Evolutionary conservation across 2,113 vertebrate genomes (phyloP).

Genomic region (Chauna torquata): DNA sequence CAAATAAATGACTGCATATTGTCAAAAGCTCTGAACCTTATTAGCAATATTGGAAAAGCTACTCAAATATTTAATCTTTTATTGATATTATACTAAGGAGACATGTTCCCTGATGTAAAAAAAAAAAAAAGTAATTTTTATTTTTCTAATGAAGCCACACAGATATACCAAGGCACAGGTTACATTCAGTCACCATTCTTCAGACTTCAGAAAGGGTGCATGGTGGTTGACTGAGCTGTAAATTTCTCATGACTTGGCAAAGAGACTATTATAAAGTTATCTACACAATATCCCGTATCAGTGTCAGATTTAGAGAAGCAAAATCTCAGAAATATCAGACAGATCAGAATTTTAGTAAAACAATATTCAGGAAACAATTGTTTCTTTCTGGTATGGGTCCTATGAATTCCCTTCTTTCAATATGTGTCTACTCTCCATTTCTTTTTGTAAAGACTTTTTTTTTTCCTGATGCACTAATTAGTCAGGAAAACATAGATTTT

Average conservation of each 20-base stretch:
- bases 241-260: neutral
- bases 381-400: neutral
- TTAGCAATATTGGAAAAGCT: neutral
- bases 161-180: neutral
- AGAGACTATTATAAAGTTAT: neutral
- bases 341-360: neutral
- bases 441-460: neutral
- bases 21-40: neutral
- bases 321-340: neutral
- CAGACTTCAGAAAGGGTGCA: neutral
- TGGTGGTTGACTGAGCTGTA: neutral
- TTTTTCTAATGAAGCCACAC: neutral
- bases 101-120: neutral
- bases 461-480: neutral
- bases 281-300: neutral
- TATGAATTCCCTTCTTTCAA: neutral
- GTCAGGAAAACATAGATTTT: accelerated
- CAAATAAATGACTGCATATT: neutral
- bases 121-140: no score
- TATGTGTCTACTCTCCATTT: neutral
- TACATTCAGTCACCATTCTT: neutral
- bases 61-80: neutral
- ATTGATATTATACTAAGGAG: neutral
- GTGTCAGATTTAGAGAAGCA: neutral
- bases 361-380: neutral